Evolutionary conservation across 1,140 invertebrate genomes (phyloP), one percentile per base, ranked within the genome.

Genomic region (Gonatopus flavifemur): DNA sequence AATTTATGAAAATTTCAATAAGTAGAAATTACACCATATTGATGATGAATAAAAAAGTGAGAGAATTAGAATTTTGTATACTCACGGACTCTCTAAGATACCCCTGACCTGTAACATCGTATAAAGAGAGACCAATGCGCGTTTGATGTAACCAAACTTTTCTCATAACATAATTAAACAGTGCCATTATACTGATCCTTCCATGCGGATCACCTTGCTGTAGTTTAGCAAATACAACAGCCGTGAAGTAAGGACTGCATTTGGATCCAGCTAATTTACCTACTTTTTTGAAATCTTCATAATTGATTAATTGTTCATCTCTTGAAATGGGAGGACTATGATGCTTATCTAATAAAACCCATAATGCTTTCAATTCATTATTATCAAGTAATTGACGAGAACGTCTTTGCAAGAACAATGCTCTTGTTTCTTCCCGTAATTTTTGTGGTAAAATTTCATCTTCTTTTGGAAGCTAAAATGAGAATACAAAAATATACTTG

Each of bases 121-220:
- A 98, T 5, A 97, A 77, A 0, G 93, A 95, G 5, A 98, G 78
- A 0, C 92, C 93, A 54, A 98, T 93, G 65, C 94, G 81, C 1
- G 93, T 96, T 73, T 98, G 94, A 65, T 93, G 88, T 6, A 96
- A 75, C 93, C 94, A 97, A 3, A 94, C 89, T 74, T 96, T 93
- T 15, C 91, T 81, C 92, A 98, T 96, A 0, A 94, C 88, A 74
- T 97, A 98, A 64, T 96, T 96, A 70, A 96, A 97, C 33, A 98
- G 81, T 7, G 91, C 88, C 69, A 87, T 84, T 3, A 90, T 89
- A 30, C 87, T 86, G 3, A 94, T 86, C 49, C 88, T 78, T 9
- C 93, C 93, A 72, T 90, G 86, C 0, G 86, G 84, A 69, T 96
- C 93, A 21, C 85, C 86, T 44, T 90, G 86, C 68, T 93, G 85